These are phyloP conservation scores for Scomber japonicus DNA, from an alignment of 2,113 vertebrate genomes.

Conservation along the genomic window DNA sequence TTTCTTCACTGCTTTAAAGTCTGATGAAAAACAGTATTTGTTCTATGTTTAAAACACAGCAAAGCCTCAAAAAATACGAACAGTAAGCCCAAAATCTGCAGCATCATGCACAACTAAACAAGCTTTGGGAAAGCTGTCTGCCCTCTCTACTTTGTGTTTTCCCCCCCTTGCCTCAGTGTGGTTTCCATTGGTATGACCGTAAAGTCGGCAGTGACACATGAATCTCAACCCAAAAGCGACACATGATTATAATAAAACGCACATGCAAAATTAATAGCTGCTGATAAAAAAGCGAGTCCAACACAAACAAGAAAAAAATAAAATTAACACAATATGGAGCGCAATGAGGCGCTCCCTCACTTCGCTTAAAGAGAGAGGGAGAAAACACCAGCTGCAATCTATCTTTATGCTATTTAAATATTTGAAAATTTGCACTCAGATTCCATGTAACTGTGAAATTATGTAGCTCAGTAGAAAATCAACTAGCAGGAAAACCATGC, in stretches of 20 bases:
- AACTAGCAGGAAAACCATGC: no score
- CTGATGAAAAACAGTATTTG: no score
- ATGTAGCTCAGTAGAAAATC: no score
- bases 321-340: neutral
- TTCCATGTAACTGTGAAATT: no score
- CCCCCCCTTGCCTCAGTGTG: conserved; percentile 20
- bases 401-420: neutral
- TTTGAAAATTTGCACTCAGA: no score
- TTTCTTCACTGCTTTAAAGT: no score
- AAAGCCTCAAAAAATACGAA: neutral
- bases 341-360: no score
- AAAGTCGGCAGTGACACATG: conserved; percentile 39
- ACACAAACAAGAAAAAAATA: conserved; percentile 23
- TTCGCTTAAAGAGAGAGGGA: no score
- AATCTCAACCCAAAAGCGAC: conserved; percentile 22
- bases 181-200: conserved; percentile 47
- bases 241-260: conserved; percentile 55
- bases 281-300: conserved; percentile 25
- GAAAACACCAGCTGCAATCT: neutral
- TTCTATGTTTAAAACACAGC: no score
- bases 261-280: conserved; percentile 46
- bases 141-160: neutral
- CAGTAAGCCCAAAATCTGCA: neutral
- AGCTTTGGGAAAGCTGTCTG: neutral
- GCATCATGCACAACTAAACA: neutral